Base-by-base conservation (phyloP, 2,888 invertebrate species). In the Cistogaster globosa region DNA sequence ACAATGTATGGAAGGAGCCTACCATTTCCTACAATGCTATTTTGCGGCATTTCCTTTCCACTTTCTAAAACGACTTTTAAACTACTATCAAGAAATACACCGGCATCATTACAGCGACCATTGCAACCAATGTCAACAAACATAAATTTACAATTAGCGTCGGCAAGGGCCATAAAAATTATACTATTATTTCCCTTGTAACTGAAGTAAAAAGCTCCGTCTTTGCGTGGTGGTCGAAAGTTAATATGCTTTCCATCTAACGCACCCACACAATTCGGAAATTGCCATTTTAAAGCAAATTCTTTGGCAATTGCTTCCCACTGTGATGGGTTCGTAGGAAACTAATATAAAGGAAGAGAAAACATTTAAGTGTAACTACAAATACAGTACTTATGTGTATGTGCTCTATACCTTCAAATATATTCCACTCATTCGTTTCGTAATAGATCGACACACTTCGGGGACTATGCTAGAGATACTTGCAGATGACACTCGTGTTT, bases 81-180 rank as follows among this genome's bases (percentile, higher is more conserved):
- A n/a, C 7, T 51, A n/a, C 51, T 51, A 8, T 51, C n/a, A n/a
- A 51, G n/a, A n/a, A n/a, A 51, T 5, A 51, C n/a, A n/a, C 51
- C 18, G n/a, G 51, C 51, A n/a, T 86, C 85, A 51, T 76, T 74
- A 42, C 69, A 71, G 74, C 74, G 63, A 22, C 74, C 63, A 55
- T 75, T 75, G 48, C 84, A 87, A 12, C 84, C 87, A 26, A 87
- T 42, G 22, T 84, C 85, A 6, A 86, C 57, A 72, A 62, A 86
- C 9, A 62, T 76, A 22, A 86, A 84, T 36, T 67, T 83, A 20
- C 76, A 86, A 55, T 55, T 55, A 4, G 55, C 55, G 12, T 55
- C 55, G 3, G 9, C 55, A 11, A 55, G 55, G 20, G 55, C 55
- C 22, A 22, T 20, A 1, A 55, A 22, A 86, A 63, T 60, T 16